A percentile compares a stretch with the other conserved stretches of the same genome.
Conservation (phyloP, 1,140 invertebrate genomes). For the Lordiphosa mommai region DNA sequence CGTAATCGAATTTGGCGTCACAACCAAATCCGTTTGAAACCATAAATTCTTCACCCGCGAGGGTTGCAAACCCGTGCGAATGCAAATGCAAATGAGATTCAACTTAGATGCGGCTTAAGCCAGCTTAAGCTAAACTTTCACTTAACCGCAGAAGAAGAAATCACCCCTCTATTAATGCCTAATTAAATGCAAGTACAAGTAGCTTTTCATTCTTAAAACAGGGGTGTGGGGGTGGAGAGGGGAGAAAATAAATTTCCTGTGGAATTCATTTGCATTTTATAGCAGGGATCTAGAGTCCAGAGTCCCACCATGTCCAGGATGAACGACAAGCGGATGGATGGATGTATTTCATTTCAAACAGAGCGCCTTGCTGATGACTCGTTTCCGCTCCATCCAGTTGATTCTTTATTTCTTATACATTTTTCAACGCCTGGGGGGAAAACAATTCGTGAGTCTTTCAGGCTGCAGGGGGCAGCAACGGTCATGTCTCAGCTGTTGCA, state of each 20-base stretch:
- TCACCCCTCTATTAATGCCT: constrained; percentile 59
- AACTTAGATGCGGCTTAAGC: constrained; percentile 60
- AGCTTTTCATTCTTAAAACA: constrained; percentile 11
- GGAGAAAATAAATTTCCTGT: constrained; percentile 37
- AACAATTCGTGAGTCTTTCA: constrained; percentile 49
- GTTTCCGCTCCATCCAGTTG: constrained; percentile 4
- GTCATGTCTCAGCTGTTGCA: constrained; percentile 64
- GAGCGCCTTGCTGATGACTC: constrained; percentile 18
- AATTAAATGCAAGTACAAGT: constrained; percentile 62
- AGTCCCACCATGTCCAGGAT: constrained; percentile 1
- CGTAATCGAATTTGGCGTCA: constrained; percentile 61
- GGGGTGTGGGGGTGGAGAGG: too few species aligned
- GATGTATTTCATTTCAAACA: constrained; percentile 62
- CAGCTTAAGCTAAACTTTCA: constrained; percentile 64
- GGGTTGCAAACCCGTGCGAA: constrained; percentile 38
- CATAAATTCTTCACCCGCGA: constrained; percentile 53
- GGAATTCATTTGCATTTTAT: constrained; percentile 69
- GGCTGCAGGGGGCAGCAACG: background rate
- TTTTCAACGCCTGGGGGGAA: constrained; percentile 48
- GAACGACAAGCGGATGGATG: constrained; percentile 71
- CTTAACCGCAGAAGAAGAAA: constrained; percentile 63
- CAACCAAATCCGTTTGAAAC: constrained; percentile 59
- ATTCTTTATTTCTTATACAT: constrained; percentile 45
- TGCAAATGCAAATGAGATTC: constrained; percentile 60
- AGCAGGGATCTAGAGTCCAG: constrained; percentile 38